Conservation (phyloP, 2,113 vertebrate genomes). For the Mormyrus iriodes region DNA sequence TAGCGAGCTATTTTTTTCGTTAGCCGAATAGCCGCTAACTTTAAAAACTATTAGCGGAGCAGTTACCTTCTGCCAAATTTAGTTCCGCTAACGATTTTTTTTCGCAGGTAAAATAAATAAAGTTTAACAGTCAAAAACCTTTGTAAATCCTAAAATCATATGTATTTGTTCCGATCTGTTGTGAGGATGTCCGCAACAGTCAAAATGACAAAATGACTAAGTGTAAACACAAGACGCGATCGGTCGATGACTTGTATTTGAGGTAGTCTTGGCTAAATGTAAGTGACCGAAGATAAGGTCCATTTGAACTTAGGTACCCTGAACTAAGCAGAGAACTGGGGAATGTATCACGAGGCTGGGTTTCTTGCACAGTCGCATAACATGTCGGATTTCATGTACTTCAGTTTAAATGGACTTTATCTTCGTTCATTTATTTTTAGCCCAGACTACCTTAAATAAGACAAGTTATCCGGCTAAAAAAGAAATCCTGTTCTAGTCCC, state of each 20-base stretch:
- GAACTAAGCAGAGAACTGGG: background rate
- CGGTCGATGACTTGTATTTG: background rate
- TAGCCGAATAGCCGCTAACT: background rate
- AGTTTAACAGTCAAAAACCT: background rate
- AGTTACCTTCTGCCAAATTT: background rate
- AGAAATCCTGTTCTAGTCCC: no score
- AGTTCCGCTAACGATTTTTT: background rate
- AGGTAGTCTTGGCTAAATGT: background rate
- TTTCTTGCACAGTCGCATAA: no score
- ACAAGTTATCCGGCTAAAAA: no score
- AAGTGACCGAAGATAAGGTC: background rate
- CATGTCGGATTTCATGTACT: no score
- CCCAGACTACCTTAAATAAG: no score
- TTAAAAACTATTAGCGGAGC: background rate
- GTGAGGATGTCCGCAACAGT: background rate
- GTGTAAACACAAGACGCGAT: background rate
- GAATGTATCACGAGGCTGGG: background rate
- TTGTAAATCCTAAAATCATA: background rate
- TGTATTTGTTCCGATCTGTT: background rate
- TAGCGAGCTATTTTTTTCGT: background rate
- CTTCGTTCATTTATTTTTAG: no score
- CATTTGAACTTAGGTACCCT: background rate
- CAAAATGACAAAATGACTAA: background rate
- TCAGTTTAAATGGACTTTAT: no score
- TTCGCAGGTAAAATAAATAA: background rate